Evolutionary conservation across 2,113 vertebrate genomes (phyloP).

Genomic region (Chitala chitala): DNA sequence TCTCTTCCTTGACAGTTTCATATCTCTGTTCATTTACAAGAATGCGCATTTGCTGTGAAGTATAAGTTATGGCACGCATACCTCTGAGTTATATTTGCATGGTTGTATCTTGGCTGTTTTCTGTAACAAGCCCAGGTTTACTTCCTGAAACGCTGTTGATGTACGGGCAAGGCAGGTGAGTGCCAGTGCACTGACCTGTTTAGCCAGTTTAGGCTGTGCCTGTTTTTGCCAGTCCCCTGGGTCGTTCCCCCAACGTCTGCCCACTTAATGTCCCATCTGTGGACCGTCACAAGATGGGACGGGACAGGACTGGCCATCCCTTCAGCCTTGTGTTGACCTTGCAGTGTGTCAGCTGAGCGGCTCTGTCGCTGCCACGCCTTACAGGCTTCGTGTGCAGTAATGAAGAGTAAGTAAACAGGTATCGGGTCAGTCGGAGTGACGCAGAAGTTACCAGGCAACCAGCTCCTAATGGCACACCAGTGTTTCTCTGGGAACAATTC

Average conservation of each 20-base stretch:
- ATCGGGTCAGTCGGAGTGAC: slow-evolving; percentile 41
- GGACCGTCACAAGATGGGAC: too few relatives aligned
- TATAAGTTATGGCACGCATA: too few relatives aligned
- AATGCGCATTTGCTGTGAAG: too few relatives aligned
- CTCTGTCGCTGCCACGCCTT: slow-evolving; percentile 20
- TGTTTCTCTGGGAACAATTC: slow-evolving; percentile 10
- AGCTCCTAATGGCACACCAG: slow-evolving; percentile 43
- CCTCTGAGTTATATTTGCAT: too few relatives aligned
- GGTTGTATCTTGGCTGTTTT: too few relatives aligned
- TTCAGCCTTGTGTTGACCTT: too few relatives aligned
- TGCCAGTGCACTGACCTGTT: slow-evolving; percentile 39
- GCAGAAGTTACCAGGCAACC: slow-evolving; percentile 47
- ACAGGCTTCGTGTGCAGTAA: neutral
- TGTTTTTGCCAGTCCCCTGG: too few relatives aligned
- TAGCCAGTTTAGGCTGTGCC: slow-evolving; percentile 30
- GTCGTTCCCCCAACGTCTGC: too few relatives aligned
- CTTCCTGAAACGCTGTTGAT: neutral
- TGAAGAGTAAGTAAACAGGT: slow-evolving; percentile 17
- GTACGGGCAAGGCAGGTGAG: neutral
- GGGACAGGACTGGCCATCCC: too few relatives aligned
- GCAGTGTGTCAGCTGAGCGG: neutral
- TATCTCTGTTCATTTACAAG: too few relatives aligned
- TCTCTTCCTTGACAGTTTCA: too few relatives aligned
- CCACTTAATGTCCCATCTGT: too few relatives aligned
- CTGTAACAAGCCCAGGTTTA: neutral